These are phyloP conservation scores for Pelosia muscerda DNA, from an alignment of 2,888 invertebrate genomes.

Conservation along the genomic window DNA sequence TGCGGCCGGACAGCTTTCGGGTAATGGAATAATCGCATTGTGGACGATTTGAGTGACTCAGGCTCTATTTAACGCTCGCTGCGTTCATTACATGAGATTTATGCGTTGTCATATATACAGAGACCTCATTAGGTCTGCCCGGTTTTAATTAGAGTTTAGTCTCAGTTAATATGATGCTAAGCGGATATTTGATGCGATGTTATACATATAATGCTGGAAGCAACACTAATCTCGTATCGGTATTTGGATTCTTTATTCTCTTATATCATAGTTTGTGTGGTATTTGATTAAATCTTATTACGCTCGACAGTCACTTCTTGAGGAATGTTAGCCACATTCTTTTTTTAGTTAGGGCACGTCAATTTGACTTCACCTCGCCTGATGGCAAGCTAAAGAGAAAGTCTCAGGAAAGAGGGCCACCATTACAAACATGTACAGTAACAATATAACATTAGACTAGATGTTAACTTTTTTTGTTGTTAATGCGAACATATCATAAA, in stretches of 20 bases:
- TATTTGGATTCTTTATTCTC: not conserved
- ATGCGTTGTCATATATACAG: conserved; percentile 80
- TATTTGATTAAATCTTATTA: conserved; percentile 1
- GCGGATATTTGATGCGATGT: conserved; percentile 53
- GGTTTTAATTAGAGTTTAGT: conserved; percentile 80
- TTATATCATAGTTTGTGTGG: not conserved
- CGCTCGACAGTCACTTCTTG: not conserved
- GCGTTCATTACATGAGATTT: conserved; percentile 83
- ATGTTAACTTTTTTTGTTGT: too few relatives aligned
- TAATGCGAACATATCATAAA: not conserved
- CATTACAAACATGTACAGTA: too few relatives aligned
- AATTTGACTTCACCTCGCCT: too few relatives aligned
- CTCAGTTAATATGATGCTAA: conserved; percentile 54
- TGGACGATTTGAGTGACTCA: conserved; percentile 82
- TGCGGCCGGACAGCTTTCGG: conserved; percentile 66
- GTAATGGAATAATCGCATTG: conserved; percentile 84
- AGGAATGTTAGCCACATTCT: not conserved
- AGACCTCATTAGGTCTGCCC: conserved; percentile 78
- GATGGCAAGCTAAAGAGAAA: too few relatives aligned
- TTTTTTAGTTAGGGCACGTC: too few relatives aligned
- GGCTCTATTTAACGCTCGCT: conserved; percentile 77
- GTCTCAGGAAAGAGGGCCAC: too few relatives aligned
- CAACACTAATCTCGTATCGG: not conserved
- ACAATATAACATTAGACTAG: too few relatives aligned
- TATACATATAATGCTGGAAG: conserved; percentile 12